These are phyloP conservation scores for Anoplius nigerrimus DNA, from an alignment of 2,888 invertebrate species.

Conservation along the genomic window DNA sequence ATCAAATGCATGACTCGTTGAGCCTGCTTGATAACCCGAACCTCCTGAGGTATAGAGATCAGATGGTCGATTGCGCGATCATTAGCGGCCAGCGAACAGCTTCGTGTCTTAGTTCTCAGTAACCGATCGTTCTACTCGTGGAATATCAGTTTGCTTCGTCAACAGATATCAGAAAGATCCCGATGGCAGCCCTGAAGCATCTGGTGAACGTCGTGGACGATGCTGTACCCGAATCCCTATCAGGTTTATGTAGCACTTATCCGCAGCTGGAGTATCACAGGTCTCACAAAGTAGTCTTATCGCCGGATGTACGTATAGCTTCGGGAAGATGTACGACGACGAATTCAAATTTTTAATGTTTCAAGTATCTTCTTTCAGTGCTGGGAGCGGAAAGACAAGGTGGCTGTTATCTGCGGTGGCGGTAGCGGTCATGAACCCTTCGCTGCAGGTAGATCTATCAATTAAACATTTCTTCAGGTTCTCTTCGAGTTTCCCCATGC, in stretches of 20 bases:
- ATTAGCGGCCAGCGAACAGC: no score
- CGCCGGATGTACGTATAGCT: slow-evolving; percentile 62
- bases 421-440: slow-evolving; percentile 90
- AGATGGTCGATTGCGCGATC: no score
- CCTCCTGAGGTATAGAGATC: no score
- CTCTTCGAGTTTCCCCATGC: no score
- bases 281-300: slow-evolving; percentile 63
- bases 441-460: slow-evolving; percentile 59
- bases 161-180: neutral
- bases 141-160: neutral
- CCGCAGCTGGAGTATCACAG: slow-evolving; percentile 66
- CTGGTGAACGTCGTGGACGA: slow-evolving; percentile 64
- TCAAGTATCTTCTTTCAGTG: slow-evolving; percentile 49
- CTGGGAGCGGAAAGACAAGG: slow-evolving; percentile 65
- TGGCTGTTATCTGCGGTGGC: slow-evolving; percentile 84
- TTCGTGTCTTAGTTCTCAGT: no score
- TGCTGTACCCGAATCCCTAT: slow-evolving; percentile 64
- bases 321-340: neutral
- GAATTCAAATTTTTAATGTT: neutral
- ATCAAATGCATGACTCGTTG: no score
- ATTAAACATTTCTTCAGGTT: neutral
- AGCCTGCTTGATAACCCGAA: no score
- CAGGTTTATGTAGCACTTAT: slow-evolving; percentile 62
- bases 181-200: slow-evolving; percentile 50
- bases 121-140: no score